Percentiles rank a stretch among this genome's conserved stretches.
These are phyloP conservation scores for Drosophila melanosoma DNA, from an alignment of 2,888 invertebrate species.

Conservation along the genomic window DNA sequence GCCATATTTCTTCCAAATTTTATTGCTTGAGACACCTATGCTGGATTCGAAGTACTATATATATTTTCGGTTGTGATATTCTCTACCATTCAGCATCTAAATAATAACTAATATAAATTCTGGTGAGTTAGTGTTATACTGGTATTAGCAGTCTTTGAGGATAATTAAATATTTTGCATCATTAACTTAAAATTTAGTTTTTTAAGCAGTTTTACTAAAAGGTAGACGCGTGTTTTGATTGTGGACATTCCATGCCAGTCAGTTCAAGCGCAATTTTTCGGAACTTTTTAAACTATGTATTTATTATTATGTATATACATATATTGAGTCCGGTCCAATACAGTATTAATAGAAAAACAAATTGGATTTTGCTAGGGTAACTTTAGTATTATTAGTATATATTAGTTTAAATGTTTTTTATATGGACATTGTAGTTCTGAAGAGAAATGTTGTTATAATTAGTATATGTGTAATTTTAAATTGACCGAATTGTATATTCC, in stretches of 20 bases:
- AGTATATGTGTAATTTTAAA: too few species aligned
- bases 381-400: neutral
- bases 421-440: neutral
- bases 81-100: too few species aligned
- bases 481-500: constrained; percentile 88
- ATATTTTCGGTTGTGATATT: neutral
- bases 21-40: neutral
- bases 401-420: neutral
- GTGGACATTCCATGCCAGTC: neutral
- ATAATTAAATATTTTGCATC: neutral
- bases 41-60: neutral
- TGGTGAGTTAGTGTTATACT: neutral
- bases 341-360: neutral
- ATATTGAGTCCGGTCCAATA: neutral
- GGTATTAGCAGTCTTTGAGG: neutral
- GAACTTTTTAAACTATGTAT: neutral
- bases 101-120: neutral
- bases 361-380: too few species aligned
- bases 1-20: neutral
- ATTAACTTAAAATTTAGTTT: neutral
- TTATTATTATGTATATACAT: neutral
- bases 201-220: neutral
- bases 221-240: neutral
- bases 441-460: neutral
- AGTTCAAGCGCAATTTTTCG: neutral